Percentiles rank a stretch among this genome's conserved stretches.
Evolutionary conservation across 1,140 invertebrate species (phyloP).

Genomic region (Stegodyphus mimosarum): DNA sequence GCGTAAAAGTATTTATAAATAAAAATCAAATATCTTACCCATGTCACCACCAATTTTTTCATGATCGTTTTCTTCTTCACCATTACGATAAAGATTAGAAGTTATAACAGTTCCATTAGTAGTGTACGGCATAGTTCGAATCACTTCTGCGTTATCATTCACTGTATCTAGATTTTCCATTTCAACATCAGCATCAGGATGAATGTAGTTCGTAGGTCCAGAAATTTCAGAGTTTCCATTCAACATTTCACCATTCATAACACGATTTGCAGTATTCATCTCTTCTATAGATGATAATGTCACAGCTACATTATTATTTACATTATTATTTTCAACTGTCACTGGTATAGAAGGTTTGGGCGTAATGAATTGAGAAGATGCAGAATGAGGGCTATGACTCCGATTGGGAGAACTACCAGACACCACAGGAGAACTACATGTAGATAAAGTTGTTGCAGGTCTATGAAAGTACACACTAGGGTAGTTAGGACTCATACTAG

Average conservation of each 20-base stretch:
- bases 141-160: conserved; percentile 31
- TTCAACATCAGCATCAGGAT: conserved; percentile 72
- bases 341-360: conserved; percentile 58
- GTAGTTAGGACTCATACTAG: conserved; percentile 64
- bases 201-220: conserved; percentile 29
- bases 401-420: conserved; percentile 26
- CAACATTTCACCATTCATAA: conserved; percentile 70
- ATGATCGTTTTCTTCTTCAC: conserved; percentile 69
- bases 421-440: conserved; percentile 35
- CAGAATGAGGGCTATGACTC: conserved; percentile 41
- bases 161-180: conserved; percentile 68
- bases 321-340: conserved; percentile 41
- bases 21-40: conserved; percentile 65
- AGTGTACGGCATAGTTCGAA: conserved; percentile 39
- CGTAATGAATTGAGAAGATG: conserved; percentile 48
- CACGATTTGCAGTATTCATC: conserved; percentile 72
- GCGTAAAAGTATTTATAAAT: background rate
- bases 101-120: conserved; percentile 59
- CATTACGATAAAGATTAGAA: conserved; percentile 77
- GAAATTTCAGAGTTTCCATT: conserved; percentile 64
- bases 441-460: conserved; percentile 12
- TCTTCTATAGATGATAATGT: conserved; percentile 68
- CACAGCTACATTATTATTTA: conserved; percentile 45
- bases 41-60: conserved; percentile 66
- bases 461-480: conserved; percentile 32